A percentile compares a stretch with the other conserved stretches of the same genome.
Conservation (phyloP, 2,113 vertebrate species). For the Etheostoma spectabile region DNA sequence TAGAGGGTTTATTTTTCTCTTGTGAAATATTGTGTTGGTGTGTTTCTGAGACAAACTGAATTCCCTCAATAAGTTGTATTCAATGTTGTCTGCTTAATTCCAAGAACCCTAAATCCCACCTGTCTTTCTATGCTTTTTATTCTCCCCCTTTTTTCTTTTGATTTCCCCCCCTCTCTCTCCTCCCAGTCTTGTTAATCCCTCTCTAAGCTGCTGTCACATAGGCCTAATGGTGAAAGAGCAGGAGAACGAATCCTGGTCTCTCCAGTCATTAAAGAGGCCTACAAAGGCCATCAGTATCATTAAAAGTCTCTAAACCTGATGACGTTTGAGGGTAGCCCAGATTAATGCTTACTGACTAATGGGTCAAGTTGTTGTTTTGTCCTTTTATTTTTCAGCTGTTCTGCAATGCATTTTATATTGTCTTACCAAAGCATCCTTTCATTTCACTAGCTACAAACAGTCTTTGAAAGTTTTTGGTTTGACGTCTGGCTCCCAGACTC, state of each 20-base stretch:
- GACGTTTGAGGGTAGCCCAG: conserved; percentile 13
- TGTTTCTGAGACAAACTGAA: neutral
- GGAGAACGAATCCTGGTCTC: conserved; percentile 52
- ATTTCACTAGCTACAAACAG: neutral
- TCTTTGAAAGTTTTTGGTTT: conserved; percentile 13
- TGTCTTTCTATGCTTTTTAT: neutral
- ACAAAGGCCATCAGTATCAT: conserved; percentile 25
- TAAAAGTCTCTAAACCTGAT: conserved; percentile 50
- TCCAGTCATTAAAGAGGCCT: conserved; percentile 46
- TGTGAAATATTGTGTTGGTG: neutral
- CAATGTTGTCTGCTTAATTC: neutral
- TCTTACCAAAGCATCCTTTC: neutral
- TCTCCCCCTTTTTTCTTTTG: neutral
- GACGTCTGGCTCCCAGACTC: conserved; percentile 30
- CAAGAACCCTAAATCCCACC: neutral
- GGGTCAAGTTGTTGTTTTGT: neutral
- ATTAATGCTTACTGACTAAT: neutral
- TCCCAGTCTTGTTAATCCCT: conserved; percentile 67
- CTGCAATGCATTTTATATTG: neutral
- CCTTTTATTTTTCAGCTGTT: neutral
- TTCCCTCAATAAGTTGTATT: neutral
- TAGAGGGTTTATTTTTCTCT: neutral
- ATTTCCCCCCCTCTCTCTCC: conserved; percentile 23
- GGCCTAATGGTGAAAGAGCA: conserved; percentile 58
- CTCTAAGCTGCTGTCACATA: conserved; percentile 79